Evolutionary conservation across 2,888 invertebrate species (phyloP).

Genomic region (Macroteleia sp.): DNA sequence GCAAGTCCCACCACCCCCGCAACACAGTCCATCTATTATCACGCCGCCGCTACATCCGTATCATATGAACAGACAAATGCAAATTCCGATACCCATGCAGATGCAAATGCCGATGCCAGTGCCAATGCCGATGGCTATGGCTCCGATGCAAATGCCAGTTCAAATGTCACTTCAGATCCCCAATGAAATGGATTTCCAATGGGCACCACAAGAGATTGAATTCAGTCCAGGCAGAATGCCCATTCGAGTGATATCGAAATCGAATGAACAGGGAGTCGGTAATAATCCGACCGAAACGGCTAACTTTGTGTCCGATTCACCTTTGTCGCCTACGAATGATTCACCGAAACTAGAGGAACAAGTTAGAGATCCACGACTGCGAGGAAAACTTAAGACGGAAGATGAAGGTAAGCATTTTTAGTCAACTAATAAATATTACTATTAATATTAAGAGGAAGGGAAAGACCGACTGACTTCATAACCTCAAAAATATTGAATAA

Average conservation of each 20-base stretch:
- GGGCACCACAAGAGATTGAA: conserved; percentile 32
- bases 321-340: conserved; percentile 17
- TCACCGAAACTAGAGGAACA: neutral
- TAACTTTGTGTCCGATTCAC: conserved; percentile 5
- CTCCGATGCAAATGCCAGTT: conserved; percentile 2
- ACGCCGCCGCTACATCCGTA: neutral
- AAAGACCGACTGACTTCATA: no score
- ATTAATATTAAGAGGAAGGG: no score
- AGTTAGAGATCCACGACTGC: conserved; percentile 18
- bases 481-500: no score
- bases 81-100: conserved; percentile 3
- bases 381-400: conserved; percentile 18
- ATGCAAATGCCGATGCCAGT: conserved; percentile 8
- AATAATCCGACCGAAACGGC: neutral
- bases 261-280: no score
- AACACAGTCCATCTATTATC: neutral
- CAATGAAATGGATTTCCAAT: no score
- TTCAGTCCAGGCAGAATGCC: conserved; percentile 36
- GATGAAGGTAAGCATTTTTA: neutral
- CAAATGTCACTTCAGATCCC: neutral
- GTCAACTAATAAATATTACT: no score
- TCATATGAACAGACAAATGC: neutral
- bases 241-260: neutral
- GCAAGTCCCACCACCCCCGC: neutral
- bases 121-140: neutral